Conservation (phyloP, 1,140 invertebrate species). For the Drosophila ananassae region DNA sequence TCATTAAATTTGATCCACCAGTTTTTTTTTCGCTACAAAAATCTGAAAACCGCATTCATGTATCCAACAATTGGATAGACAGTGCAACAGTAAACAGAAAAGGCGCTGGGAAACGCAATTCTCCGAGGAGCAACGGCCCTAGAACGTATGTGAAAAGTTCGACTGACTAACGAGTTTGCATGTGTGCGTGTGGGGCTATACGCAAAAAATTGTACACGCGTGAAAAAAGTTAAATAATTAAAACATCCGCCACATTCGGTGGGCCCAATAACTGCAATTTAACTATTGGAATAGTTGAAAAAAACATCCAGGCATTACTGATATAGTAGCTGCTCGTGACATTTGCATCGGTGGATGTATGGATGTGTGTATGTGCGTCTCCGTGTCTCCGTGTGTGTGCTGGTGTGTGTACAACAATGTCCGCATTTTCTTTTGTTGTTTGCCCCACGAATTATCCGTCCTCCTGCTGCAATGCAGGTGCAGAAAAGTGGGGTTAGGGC, state of each 20-base stretch:
- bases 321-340: slow-evolving; percentile 57
- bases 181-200: slow-evolving; percentile 57
- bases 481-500: slow-evolving; percentile 77
- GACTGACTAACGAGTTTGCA: slow-evolving; percentile 54
- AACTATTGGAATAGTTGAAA: slow-evolving; percentile 25
- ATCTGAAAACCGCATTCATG: slow-evolving; percentile 19
- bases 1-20: slow-evolving; percentile 32
- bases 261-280: slow-evolving; percentile 11
- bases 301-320: slow-evolving; percentile 24
- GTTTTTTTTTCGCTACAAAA: slow-evolving; percentile 43
- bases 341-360: slow-evolving; percentile 52
- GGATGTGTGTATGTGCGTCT: slow-evolving; percentile 45
- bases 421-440: slow-evolving; percentile 80
- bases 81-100: slow-evolving; percentile 13
- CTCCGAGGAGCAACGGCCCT: slow-evolving; percentile 46
- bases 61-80: slow-evolving; percentile 9
- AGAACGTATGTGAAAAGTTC: slow-evolving; percentile 68
- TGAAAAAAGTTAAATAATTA: slow-evolving; percentile 64
- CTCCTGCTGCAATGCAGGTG: slow-evolving; percentile 58
- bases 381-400: slow-evolving; percentile 25
- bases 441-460: slow-evolving; percentile 75
- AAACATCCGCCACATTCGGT: slow-evolving; percentile 23
- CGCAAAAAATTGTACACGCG: slow-evolving; percentile 72
- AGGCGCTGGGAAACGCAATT: slow-evolving; percentile 4
- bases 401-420: slow-evolving; percentile 74